Base-by-base conservation (phyloP, 92 coral and sea anemone genomes). In the Zoanthus sansibaricus region DNA sequence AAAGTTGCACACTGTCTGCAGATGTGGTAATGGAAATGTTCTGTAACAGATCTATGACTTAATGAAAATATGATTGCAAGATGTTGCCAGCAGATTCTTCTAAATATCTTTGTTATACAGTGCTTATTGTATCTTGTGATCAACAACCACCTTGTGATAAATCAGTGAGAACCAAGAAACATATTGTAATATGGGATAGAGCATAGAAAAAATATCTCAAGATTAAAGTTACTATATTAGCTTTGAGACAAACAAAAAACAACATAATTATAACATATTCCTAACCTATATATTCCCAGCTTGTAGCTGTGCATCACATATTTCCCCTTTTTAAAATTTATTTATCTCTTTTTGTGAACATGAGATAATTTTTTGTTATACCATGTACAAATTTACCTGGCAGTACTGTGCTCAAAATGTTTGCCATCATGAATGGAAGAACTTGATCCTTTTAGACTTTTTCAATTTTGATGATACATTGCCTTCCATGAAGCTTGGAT, bases 401-500 rank as follows among this genome's bases (percentile, higher is more conserved):
- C 25, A 25, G 25, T 25, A 25, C 25, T 25, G 25, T 0, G 25
- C 25, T 25, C 25, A 25, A 82, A 83, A 58, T 71, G 45, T 91
- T 66, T 47, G 78, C 51, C 84, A 91, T 91, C 85, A 83, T 75
- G 71, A 48, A 79, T 48, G 88, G 88, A 21, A 91, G 86, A 75
- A 91, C 88, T 62, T 85, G 92, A 88, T n/a, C n/a, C n/a, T n/a
- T n/a, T n/a, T n/a, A n/a, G n/a, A 25, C 87, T 51, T 79, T 44
- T 86, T 88, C 78, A 89, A 88, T 73, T 88, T 73, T 75, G 82
- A 17, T 33, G 87, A 92, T 44, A 89, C 87, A 31, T 30, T 55
- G 47, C 37, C 82, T 68, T 74, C 70, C 95, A 92, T 87, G 89
- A 89, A 89, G 85, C 82, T 72, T 42, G 87, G 84, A 49, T 92